Percentiles rank a stretch among this genome's conserved stretches.
Evolutionary conservation across 2,797 vertebrate species (phyloP).

Genomic region (Myripristis murdjan): DNA sequence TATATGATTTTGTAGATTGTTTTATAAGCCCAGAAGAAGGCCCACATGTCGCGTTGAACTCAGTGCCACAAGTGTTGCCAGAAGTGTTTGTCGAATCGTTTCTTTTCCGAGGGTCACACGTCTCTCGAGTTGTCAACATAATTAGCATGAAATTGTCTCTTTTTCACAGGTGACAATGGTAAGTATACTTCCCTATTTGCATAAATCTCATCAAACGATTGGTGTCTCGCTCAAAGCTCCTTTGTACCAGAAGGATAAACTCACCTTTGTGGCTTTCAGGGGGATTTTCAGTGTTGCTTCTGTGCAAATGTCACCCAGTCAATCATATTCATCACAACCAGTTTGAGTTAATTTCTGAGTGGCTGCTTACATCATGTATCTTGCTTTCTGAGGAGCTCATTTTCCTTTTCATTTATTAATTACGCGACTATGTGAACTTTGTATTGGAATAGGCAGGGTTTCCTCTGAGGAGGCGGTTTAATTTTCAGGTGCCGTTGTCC

Average conservation of each 20-base stretch:
- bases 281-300: neutral
- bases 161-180: neutral
- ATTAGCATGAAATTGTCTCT: neutral
- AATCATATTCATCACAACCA: neutral
- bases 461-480: neutral
- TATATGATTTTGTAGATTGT: no score
- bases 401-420: neutral
- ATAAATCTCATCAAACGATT: slow-evolving; percentile 9
- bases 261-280: neutral
- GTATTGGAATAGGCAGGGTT: neutral
- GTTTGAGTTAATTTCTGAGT: neutral
- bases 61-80: no score
- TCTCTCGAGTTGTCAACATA: neutral
- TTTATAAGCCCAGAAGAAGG: no score
- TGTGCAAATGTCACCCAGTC: neutral
- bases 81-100: neutral
- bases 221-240: neutral
- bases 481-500: slow-evolving; percentile 1
- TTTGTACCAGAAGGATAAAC: neutral
- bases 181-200: neutral
- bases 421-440: neutral
- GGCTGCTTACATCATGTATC: neutral
- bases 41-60: no score
- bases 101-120: neutral
- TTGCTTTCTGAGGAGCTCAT: neutral